Conservation (phyloP, 2,888 invertebrate genomes). For the Yponomeuta evonymella region DNA sequence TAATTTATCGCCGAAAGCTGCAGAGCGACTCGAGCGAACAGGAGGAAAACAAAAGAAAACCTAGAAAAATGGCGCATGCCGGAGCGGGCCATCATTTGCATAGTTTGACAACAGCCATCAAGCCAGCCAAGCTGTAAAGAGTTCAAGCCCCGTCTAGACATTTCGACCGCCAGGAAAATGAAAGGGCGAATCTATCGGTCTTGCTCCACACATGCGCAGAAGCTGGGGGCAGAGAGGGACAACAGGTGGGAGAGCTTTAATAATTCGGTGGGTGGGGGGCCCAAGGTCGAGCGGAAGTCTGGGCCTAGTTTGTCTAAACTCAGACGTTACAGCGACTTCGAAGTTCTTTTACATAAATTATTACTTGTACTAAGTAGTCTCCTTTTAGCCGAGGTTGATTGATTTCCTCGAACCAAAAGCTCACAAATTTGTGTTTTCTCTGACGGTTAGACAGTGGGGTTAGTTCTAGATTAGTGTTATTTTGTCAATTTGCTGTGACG, state of each 20-base stretch:
- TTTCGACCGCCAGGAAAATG: conserved; percentile 58
- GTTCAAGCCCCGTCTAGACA: conserved; percentile 72
- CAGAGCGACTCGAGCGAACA: background rate
- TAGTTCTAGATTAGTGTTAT: too few relatives aligned
- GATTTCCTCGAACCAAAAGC: background rate
- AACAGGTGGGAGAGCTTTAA: conserved; percentile 56
- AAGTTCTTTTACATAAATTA: background rate
- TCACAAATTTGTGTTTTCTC: too few relatives aligned
- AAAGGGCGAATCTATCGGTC: conserved; percentile 47
- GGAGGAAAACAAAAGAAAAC: conserved; percentile 10
- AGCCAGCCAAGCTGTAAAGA: conserved; percentile 42
- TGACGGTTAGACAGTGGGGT: too few relatives aligned
- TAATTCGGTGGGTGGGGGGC: conserved; percentile 38
- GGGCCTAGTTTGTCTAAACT: conserved; percentile 8
- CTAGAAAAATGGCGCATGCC: conserved; percentile 1
- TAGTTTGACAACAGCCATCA: conserved; percentile 11
- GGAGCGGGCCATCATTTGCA: conserved; percentile 14
- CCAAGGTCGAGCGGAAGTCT: conserved; percentile 69
- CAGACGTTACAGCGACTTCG: conserved; percentile 4
- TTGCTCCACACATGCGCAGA: conserved; percentile 64
- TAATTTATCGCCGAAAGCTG: background rate
- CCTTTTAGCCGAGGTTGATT: background rate
- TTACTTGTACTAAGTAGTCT: background rate
- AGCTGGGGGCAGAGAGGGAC: conserved; percentile 41
- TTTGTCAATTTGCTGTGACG: too few relatives aligned